Evolutionary conservation across 2,113 vertebrate species (phyloP).

Genomic region (Pollimyrus isidori): DNA sequence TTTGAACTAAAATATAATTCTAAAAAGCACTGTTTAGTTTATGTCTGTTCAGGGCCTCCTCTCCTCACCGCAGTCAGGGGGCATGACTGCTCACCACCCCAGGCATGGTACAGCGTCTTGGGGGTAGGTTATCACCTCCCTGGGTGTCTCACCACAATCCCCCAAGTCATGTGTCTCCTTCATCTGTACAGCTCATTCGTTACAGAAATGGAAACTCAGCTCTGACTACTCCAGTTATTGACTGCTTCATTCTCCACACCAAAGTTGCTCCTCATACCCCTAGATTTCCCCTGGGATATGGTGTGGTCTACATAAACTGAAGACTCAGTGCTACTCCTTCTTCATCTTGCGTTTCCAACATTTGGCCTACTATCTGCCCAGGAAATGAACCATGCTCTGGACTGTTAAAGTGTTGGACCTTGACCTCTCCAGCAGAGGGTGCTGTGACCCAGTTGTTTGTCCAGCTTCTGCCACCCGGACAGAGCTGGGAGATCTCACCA

Average conservation of each 20-base stretch:
- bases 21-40: not conserved
- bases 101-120: conserved; percentile 23
- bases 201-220: not conserved
- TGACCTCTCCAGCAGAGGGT: conserved; percentile 4
- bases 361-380: conserved; percentile 19
- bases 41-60: conserved; percentile 26
- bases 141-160: too few species aligned
- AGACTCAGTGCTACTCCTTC: conserved; percentile 25
- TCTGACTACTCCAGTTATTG: not conserved
- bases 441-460: not conserved
- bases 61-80: conserved; percentile 26
- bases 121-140: conserved; percentile 13
- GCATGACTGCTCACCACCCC: conserved; percentile 8
- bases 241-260: not conserved
- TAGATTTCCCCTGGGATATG: not conserved
- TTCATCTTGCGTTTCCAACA: conserved; percentile 6
- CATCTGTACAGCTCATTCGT: not conserved
- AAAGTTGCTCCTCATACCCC: not conserved
- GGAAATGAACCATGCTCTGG: conserved; percentile 27
- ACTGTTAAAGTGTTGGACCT: conserved; percentile 15
- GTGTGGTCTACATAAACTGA: conserved; percentile 26
- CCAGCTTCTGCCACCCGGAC: not conserved
- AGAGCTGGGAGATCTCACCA: not conserved
- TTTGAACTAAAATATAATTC: not conserved
- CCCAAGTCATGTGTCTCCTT: not conserved